Evolutionary conservation across 2,113 vertebrate genomes (phyloP).

Genomic region (Antigone vipio): DNA sequence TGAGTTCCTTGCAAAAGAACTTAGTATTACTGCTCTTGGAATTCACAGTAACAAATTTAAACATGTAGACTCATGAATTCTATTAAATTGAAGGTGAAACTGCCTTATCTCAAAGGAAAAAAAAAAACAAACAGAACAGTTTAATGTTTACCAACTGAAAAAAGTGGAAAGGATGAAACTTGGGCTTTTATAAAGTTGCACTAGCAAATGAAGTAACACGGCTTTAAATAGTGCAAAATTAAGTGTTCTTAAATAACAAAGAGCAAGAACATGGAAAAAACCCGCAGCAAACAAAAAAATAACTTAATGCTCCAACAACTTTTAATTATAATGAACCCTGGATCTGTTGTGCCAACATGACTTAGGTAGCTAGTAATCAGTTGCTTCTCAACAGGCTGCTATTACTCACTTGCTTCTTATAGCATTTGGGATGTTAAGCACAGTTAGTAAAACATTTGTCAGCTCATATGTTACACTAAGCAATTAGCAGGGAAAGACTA

Average conservation of each 20-base stretch:
- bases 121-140: neutral
- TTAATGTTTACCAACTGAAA: neutral
- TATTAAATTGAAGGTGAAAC: neutral
- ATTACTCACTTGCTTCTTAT: accelerated
- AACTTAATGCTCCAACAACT: neutral
- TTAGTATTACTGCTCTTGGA: neutral
- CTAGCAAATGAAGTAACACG: neutral
- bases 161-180: neutral
- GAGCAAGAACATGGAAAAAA: too few relatives aligned
- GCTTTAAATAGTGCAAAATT: neutral
- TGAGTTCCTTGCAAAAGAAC: neutral
- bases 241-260: neutral
- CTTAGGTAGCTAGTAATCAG: neutral
- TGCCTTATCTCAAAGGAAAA: neutral
- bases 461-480: neutral
- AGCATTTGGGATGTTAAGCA: neutral
- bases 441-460: neutral
- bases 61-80: neutral
- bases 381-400: neutral
- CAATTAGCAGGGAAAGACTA: neutral
- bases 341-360: neutral
- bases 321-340: neutral
- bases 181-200: neutral
- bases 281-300: neutral
- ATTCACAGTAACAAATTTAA: neutral